A percentile compares a stretch with the other conserved stretches of the same genome.
These are phyloP conservation scores for Mirza zaza DNA, from an alignment of 2,113 vertebrate genomes.

Conservation along the genomic window DNA sequence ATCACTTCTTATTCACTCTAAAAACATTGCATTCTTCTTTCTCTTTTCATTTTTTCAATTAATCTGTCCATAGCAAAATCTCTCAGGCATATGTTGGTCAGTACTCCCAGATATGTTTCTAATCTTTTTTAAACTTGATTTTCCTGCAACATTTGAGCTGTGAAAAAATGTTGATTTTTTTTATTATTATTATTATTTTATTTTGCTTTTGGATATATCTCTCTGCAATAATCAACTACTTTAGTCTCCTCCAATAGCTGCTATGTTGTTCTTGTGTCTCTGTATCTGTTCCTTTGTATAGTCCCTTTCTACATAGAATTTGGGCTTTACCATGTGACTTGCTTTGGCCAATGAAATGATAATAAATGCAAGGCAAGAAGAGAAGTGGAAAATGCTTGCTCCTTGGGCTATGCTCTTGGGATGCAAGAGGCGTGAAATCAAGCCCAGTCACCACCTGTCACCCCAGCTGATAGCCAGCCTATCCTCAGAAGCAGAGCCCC, in stretches of 20 bases:
- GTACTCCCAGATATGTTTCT: neutral
- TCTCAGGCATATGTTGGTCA: neutral
- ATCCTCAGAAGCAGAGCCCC: neutral
- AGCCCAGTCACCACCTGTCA: neutral
- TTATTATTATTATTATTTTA: no score
- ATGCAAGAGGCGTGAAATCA: neutral
- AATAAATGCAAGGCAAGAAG: neutral
- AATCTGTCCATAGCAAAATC: neutral
- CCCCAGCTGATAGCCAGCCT: neutral
- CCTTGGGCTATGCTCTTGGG: neutral
- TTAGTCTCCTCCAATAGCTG: neutral
- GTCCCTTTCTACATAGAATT: neutral
- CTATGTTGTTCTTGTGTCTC: neutral
- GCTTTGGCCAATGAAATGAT: neutral
- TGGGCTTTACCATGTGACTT: neutral
- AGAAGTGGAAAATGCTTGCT: neutral
- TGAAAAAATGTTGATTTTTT: neutral
- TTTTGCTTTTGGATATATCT: neutral
- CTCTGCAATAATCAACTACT: neutral
- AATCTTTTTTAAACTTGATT: neutral
- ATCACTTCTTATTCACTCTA: neutral
- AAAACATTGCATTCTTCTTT: neutral
- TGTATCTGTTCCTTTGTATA: neutral
- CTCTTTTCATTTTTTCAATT: neutral
- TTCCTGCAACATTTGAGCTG: neutral